Evolutionary conservation across 2,113 vertebrate genomes (phyloP).

Genomic region (Polypterus bichir): DNA sequence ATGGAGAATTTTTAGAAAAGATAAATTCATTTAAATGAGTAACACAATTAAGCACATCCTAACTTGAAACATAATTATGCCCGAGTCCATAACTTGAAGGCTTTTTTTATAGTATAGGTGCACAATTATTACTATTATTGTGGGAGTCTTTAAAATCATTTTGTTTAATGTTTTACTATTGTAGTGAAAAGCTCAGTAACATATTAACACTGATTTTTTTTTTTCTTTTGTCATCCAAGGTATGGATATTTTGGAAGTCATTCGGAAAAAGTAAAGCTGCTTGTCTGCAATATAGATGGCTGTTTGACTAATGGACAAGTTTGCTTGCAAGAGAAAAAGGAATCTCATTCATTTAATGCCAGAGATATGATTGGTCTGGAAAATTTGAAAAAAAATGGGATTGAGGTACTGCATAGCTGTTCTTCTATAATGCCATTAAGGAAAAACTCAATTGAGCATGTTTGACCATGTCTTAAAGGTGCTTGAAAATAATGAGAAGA

Average conservation of each 20-base stretch:
- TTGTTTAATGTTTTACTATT: background rate
- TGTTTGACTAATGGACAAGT: conserved; percentile 74
- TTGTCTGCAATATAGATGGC: conserved; percentile 72
- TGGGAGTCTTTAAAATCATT: background rate
- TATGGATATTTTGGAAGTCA: conserved; percentile 81
- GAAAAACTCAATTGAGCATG: background rate
- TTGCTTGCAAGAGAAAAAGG: conserved; percentile 56
- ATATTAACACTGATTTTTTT: background rate
- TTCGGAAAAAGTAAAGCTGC: conserved; percentile 58
- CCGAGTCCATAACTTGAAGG: background rate
- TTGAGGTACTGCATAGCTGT: conserved; percentile 53
- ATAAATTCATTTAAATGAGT: too few relatives aligned
- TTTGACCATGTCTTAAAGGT: too few relatives aligned
- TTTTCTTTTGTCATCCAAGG: conserved; percentile 32
- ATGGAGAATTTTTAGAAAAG: too few relatives aligned
- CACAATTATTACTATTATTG: too few relatives aligned
- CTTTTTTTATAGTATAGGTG: background rate
- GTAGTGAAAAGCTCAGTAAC: background rate
- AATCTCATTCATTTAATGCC: conserved; percentile 62
- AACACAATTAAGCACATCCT: too few relatives aligned
- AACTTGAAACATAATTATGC: too few relatives aligned
- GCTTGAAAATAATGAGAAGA: too few relatives aligned
- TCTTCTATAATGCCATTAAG: background rate
- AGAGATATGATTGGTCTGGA: conserved; percentile 56
- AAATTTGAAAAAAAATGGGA: conserved; percentile 53